phyloP scores from a whole-genome alignment of 2,113 vertebrate species.

The Hucho hucho region DNA sequence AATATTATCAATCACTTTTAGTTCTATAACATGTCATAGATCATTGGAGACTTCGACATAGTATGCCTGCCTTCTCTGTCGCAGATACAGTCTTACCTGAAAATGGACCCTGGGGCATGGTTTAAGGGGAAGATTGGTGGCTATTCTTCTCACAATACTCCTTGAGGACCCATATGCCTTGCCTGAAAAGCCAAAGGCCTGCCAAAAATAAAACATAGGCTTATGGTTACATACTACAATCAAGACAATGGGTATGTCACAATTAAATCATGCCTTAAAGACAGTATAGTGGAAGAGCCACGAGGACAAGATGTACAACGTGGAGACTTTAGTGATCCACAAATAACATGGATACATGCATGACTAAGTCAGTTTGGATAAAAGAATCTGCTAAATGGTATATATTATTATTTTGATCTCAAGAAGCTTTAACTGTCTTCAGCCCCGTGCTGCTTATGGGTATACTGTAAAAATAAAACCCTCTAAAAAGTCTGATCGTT shows the following conservation, averaged over 20 bases:
- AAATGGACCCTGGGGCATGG: slow-evolving; percentile 92
- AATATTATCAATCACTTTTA: not conserved
- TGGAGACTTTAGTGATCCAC: not conserved
- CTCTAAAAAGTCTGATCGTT: not conserved
- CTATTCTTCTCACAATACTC: slow-evolving; percentile 95
- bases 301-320: not conserved
- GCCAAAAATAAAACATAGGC: slow-evolving; percentile 31
- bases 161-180: slow-evolving; percentile 92
- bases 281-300: not conserved
- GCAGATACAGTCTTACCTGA: slow-evolving; percentile 76
- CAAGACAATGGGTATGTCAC: too few species aligned
- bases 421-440: not conserved
- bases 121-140: slow-evolving; percentile 86
- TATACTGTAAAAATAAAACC: not conserved
- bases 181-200: slow-evolving; percentile 84
- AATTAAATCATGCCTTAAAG: not conserved
- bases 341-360: too few species aligned
- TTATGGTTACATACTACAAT: not conserved
- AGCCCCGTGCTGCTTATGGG: not conserved
- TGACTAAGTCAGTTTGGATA: too few species aligned
- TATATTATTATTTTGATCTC: not conserved
- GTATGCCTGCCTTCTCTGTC: too few species aligned
- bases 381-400: too few species aligned
- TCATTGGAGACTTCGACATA: too few species aligned
- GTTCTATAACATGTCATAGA: too few species aligned